A percentile compares a stretch with the other conserved stretches of the same genome.
phyloP scores from a whole-genome alignment of 1,140 invertebrate species.

The Megalonaias nervosa region DNA sequence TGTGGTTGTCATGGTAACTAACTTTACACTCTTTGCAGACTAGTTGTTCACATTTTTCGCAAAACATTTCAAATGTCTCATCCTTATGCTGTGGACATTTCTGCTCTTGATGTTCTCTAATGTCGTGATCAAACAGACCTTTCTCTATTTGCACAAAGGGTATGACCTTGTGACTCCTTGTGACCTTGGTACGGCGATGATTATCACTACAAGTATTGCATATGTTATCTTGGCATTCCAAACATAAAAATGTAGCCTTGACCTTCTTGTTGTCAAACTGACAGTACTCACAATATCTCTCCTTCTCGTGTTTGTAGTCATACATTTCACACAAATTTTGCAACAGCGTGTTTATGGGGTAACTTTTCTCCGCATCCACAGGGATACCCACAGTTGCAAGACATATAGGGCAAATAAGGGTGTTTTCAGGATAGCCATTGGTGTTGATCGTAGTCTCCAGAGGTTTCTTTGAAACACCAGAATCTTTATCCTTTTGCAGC shows the following conservation, averaged over 20 bases:
- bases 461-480: background rate
- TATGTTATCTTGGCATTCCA: constrained; percentile 64
- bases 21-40: constrained; percentile 57
- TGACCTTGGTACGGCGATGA: constrained; percentile 62
- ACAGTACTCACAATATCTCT: constrained; percentile 62
- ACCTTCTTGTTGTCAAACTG: constrained; percentile 47
- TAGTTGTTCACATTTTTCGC: constrained; percentile 52
- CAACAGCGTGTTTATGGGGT: constrained; percentile 47
- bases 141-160: constrained; percentile 56
- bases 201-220: constrained; percentile 58
- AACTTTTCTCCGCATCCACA: constrained; percentile 15
- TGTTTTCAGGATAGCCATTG: background rate
- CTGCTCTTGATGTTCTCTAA: constrained; percentile 49
- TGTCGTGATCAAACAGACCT: constrained; percentile 62
- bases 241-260: constrained; percentile 48
- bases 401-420: constrained; percentile 48
- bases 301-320: constrained; percentile 46
- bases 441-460: background rate
- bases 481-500: constrained; percentile 1
- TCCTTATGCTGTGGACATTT: constrained; percentile 45
- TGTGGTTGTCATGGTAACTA: constrained; percentile 52
- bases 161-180: constrained; percentile 57
- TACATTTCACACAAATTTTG: constrained; percentile 47
- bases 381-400: constrained; percentile 26
- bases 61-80: constrained; percentile 44